Evolutionary conservation across 2,113 vertebrate species (phyloP), one percentile per base, ranked within the genome.

Genomic region (Psephotus haematonotus): DNA sequence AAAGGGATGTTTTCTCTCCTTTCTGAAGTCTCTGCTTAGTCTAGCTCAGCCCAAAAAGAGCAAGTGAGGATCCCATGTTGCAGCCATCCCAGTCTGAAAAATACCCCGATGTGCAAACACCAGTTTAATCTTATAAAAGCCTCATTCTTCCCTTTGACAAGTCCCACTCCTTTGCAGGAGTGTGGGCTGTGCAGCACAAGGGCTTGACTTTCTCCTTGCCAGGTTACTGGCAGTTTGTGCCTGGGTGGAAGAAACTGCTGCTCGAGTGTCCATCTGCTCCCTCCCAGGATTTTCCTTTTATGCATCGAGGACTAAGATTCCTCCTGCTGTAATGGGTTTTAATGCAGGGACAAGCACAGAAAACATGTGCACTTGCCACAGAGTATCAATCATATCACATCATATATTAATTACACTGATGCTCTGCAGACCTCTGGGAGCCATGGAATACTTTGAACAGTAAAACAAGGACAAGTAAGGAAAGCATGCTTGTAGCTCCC

Each of bases 181-280:
- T 1, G 39, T 90, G 90, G 78, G 82, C 91, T 94, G 53, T 33
- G 65, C 59, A 92, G 50, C 79, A 81, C 35, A 88, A 93, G 50
- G 49, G 39, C 46, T 70, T 88, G 91, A 88, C 82, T 82, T 90
- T 76, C 82, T 92, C 72, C 91, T 92, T 91, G 91, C 39, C 91
- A 70, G 49, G 71, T 44, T 72, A 60, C 49, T 28, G 63, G 57
- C 53, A 77, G n/a, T 37, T 76, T 3, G 59, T 41, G 86, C 64
- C 52, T 20, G n/a, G 39, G 28, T 68, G 46, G 47, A 86, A 82
- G 76, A 85, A 94, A 41, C 23, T 22, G 35, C 20, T 85, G 43
- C 52, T 47, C 25, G 18, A 76, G 33, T 3, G 2, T 17, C 65
- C 0, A 0, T n/a, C 44, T 57, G 59, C 39, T 39, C 37, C 69